Evolutionary conservation across 1,140 invertebrate species (phyloP).

Genomic region (Bombus confusus): DNA sequence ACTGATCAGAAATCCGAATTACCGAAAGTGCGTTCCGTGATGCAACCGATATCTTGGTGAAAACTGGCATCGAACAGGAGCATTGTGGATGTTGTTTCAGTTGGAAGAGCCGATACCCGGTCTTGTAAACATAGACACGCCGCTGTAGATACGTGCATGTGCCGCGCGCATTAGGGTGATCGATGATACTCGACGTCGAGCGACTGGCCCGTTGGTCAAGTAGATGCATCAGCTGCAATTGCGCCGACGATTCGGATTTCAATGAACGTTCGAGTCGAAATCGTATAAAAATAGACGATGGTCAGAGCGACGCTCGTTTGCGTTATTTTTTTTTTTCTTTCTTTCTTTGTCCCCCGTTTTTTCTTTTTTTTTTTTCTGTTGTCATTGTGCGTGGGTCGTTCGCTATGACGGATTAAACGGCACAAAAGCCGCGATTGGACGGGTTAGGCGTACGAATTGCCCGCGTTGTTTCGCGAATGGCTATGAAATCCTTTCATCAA

Average conservation of each 20-base stretch:
- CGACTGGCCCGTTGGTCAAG: conserved; percentile 58
- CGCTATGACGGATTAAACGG: conserved; percentile 38
- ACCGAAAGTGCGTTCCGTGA: neutral
- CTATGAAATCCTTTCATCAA: neutral
- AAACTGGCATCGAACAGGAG: conserved; percentile 35
- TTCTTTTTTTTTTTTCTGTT: neutral
- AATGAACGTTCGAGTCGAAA: conserved; percentile 53
- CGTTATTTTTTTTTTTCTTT: conserved; percentile 14
- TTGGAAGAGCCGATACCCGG: conserved; percentile 28
- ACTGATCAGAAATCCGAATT: conserved; percentile 31
- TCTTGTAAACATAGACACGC: conserved; percentile 13
- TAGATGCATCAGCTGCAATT: conserved; percentile 63
- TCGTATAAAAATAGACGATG: conserved; percentile 49
- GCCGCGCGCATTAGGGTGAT: conserved; percentile 48
- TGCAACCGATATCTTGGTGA: conserved; percentile 17
- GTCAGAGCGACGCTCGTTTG: conserved; percentile 44
- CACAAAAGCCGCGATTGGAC: conserved; percentile 3
- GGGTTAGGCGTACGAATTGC: neutral
- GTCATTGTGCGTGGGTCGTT: conserved; percentile 1
- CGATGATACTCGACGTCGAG: conserved; percentile 61
- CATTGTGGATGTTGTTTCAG: conserved; percentile 26
- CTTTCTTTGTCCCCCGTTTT: too few relatives aligned
- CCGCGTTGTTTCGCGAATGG: neutral
- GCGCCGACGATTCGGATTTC: conserved; percentile 57
- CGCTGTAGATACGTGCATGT: neutral